Evolutionary conservation across 2,797 vertebrate genomes (phyloP).

Genomic region (Enteromius afrohamiltoni): DNA sequence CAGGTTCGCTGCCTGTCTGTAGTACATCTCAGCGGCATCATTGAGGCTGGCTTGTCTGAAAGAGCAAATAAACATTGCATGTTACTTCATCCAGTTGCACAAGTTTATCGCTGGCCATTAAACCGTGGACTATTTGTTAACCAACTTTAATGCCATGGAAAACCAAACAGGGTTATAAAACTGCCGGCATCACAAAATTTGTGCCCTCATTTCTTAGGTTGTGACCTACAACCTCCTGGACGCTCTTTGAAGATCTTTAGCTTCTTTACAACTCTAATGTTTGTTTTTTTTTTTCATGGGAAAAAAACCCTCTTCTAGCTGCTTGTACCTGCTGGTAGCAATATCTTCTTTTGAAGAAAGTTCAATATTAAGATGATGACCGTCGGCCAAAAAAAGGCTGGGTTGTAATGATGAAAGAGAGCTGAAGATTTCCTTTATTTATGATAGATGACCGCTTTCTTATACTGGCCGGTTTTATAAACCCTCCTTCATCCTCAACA

Average conservation of each 20-base stretch:
- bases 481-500: background rate
- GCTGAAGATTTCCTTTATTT: background rate
- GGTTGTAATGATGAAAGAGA: slow-evolving; percentile 68
- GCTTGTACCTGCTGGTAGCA: slow-evolving; percentile 63
- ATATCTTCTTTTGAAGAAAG: slow-evolving; percentile 66
- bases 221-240: slow-evolving; percentile 53
- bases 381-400: slow-evolving; percentile 54
- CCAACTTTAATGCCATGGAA: slow-evolving; percentile 16
- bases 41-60: slow-evolving; percentile 97
- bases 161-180: slow-evolving; percentile 24
- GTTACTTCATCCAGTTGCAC: slow-evolving; percentile 57
- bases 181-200: slow-evolving; percentile 4
- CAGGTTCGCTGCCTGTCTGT: slow-evolving; percentile 90
- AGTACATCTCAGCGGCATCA: slow-evolving; percentile 94
- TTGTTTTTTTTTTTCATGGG: background rate
- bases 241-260: slow-evolving; percentile 32
- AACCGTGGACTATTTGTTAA: slow-evolving; percentile 34
- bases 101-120: slow-evolving; percentile 74
- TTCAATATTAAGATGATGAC: slow-evolving; percentile 64
- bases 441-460: slow-evolving; percentile 58
- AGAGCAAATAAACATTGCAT: slow-evolving; percentile 55
- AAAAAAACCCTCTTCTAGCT: slow-evolving; percentile 50
- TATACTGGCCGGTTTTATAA: slow-evolving; percentile 65
- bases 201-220: slow-evolving; percentile 55
- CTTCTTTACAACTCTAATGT: slow-evolving; percentile 2